Evolutionary conservation across 2,888 invertebrate species (phyloP).

Genomic region (Aspidiotus rigidus): DNA sequence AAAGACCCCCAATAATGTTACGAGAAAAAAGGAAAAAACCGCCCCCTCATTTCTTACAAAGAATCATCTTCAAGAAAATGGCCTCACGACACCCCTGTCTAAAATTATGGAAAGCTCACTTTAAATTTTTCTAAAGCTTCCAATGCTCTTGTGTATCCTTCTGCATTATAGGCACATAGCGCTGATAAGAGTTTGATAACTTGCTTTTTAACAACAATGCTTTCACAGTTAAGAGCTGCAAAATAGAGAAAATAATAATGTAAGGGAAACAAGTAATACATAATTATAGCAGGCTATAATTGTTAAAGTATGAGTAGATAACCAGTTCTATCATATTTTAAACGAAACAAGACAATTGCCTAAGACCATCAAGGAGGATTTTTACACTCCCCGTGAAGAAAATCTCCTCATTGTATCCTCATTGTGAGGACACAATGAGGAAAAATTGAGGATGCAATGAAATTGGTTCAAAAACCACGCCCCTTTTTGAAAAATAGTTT

Average conservation of each 20-base stretch:
- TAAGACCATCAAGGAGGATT: neutral
- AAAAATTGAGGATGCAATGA: no score
- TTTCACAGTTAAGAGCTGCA: slow-evolving; percentile 76
- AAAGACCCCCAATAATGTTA: neutral
- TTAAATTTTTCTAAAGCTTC: slow-evolving; percentile 87
- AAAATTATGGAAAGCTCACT: slow-evolving; percentile 50
- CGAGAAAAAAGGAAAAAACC: slow-evolving; percentile 18
- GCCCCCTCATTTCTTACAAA: no score
- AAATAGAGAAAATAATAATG: slow-evolving; percentile 9
- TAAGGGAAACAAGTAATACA: neutral
- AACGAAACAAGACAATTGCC: no score
- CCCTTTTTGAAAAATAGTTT: no score
- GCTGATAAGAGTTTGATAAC: slow-evolving; percentile 91
- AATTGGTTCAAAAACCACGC: no score
- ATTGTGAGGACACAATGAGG: no score
- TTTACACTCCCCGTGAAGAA: no score
- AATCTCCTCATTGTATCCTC: no score
- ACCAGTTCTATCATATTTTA: neutral
- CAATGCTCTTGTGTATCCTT: slow-evolving; percentile 75
- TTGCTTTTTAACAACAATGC: slow-evolving; percentile 88
- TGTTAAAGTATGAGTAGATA: neutral
- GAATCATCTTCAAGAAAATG: no score
- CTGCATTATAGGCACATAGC: slow-evolving; percentile 84
- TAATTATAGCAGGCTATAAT: neutral
- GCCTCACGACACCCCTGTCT: no score